Conservation (phyloP, 2,113 vertebrate species). For the Chloropsis cyanopogon region DNA sequence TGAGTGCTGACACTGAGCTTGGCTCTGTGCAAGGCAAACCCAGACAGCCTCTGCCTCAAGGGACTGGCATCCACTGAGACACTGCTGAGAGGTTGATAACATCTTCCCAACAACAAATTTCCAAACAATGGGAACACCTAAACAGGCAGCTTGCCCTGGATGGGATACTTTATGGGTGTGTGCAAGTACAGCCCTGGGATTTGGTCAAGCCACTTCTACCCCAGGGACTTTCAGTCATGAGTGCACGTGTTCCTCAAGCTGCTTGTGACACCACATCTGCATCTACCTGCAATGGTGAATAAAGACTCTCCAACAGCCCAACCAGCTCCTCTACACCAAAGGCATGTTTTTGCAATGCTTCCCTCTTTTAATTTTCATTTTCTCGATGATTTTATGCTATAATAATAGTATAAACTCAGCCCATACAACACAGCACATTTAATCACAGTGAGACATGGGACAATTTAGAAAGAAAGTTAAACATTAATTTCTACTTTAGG, state of each 20-base stretch:
- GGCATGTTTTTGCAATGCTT: neutral
- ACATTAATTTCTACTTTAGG: neutral
- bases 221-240: neutral
- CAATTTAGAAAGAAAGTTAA: neutral
- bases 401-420: neutral
- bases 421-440: neutral
- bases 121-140: conserved; percentile 10
- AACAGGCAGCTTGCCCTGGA: neutral
- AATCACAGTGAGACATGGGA: neutral
- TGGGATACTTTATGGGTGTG: neutral
- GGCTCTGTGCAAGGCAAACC: conserved; percentile 3
- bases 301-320: neutral
- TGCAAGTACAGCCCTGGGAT: neutral
- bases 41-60: conserved; percentile 19
- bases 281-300: neutral
- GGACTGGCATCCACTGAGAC: neutral
- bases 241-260: neutral
- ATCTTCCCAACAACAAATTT: conserved; percentile 6
- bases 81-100: neutral
- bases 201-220: neutral
- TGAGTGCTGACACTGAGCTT: neutral
- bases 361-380: neutral
- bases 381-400: neutral
- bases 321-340: neutral
- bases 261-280: neutral